A percentile compares a stretch with the other conserved stretches of the same genome.
phyloP scores from a whole-genome alignment of 2,888 invertebrate genomes.

The Exocentrus adspersus region DNA sequence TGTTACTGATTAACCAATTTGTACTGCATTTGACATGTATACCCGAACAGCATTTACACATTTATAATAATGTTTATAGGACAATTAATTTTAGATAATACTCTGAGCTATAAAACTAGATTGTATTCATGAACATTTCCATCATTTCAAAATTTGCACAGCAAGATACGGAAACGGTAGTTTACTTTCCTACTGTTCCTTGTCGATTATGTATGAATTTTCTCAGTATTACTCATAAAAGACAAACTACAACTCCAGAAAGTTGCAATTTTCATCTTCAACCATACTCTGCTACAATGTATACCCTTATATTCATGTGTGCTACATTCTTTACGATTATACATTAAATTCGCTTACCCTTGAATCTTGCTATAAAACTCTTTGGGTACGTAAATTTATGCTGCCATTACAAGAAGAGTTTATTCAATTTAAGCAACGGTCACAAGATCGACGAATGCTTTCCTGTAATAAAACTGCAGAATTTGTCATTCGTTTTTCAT shows the following conservation, averaged over 20 bases:
- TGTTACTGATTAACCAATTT: conserved; percentile 2
- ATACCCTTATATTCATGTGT: not conserved
- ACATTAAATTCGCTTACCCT: not conserved
- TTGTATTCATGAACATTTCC: too few species aligned
- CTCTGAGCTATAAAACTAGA: too few species aligned
- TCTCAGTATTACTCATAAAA: not conserved
- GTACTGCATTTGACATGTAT: not conserved
- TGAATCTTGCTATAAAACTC: not conserved
- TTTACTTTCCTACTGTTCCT: too few species aligned
- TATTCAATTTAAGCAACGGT: not conserved
- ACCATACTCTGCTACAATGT: not conserved
- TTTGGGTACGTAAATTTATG: not conserved
- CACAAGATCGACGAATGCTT: not conserved
- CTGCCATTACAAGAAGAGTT: not conserved
- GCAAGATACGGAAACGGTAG: too few species aligned
- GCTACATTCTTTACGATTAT: not conserved
- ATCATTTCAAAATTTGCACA: too few species aligned
- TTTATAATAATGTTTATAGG: not conserved
- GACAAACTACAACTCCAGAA: not conserved
- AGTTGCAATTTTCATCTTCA: not conserved
- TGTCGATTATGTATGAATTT: too few species aligned
- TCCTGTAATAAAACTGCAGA: too few species aligned
- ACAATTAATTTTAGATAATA: too few species aligned
- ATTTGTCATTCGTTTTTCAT: too few species aligned
- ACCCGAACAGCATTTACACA: not conserved